Percentiles rank a stretch among this genome's conserved stretches.
Conservation (phyloP, 2,797 vertebrate species). For the Hippoglossus hippoglossus region DNA sequence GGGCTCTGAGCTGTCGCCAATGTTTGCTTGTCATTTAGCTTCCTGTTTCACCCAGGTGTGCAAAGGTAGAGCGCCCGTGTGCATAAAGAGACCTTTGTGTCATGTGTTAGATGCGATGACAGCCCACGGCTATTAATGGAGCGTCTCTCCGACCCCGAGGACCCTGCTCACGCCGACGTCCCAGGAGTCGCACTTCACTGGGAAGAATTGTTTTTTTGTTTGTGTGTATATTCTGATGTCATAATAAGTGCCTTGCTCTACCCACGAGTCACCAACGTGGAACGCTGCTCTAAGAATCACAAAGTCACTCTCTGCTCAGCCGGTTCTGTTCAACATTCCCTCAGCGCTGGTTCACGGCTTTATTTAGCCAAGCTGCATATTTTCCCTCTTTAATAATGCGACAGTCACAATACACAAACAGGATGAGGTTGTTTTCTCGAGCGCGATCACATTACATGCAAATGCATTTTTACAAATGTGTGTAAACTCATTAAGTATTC, state of each 20-base stretch:
- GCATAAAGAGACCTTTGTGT: slow-evolving; percentile 36
- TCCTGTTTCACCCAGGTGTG: slow-evolving; percentile 20
- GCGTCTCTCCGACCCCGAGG: slow-evolving; percentile 19
- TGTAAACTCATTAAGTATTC: no score
- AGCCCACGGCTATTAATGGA: slow-evolving; percentile 12
- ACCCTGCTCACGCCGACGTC: neutral
- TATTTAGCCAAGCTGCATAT: slow-evolving; percentile 18
- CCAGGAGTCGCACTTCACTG: neutral
- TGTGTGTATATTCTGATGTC: neutral
- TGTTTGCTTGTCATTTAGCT: slow-evolving; percentile 44
- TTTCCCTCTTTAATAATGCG: slow-evolving; percentile 1
- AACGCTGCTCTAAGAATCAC: neutral
- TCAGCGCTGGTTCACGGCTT: slow-evolving; percentile 42
- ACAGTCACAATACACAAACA: neutral
- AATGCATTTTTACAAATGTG: neutral
- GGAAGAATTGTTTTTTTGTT: no score
- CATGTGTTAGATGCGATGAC: slow-evolving; percentile 31
- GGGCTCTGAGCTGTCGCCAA: neutral
- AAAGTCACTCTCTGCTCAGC: slow-evolving; percentile 42
- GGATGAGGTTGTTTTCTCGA: neutral
- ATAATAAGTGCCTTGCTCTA: neutral
- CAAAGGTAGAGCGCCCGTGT: slow-evolving; percentile 10
- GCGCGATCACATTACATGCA: neutral
- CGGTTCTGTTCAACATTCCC: slow-evolving; percentile 59
- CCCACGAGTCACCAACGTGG: neutral